phyloP scores from a whole-genome alignment of 2,888 invertebrate genomes.

The Leucophora obtusa region DNA sequence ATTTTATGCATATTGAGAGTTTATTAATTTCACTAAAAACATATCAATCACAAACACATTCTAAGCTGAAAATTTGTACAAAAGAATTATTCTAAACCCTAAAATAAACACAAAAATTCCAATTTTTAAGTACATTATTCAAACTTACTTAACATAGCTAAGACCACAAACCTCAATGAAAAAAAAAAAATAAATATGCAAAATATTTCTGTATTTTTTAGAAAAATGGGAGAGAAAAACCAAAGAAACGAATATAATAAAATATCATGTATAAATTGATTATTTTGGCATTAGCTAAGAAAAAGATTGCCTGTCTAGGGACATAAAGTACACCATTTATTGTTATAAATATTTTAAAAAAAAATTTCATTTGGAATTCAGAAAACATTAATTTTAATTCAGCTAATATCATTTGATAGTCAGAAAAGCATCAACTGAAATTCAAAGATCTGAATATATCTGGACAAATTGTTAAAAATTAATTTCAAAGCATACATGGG shows the following conservation, averaged over 20 bases:
- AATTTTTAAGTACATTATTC: neutral
- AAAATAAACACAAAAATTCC: constrained; percentile 4
- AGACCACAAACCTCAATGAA: neutral
- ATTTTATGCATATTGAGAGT: neutral
- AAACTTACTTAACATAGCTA: neutral
- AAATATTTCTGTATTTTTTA: neutral
- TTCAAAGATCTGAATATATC: too few species aligned
- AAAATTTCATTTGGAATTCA: too few species aligned
- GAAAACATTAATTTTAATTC: too few species aligned
- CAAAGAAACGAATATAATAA: neutral
- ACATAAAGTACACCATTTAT: too few species aligned
- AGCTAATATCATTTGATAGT: too few species aligned
- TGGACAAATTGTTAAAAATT: too few species aligned
- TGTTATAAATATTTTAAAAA: too few species aligned
- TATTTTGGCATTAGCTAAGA: constrained; percentile 6
- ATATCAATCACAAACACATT: constrained; percentile 6
- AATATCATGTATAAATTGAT: constrained; percentile 14
- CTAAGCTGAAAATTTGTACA: neutral
- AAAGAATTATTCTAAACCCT: neutral
- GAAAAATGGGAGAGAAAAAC: neutral
- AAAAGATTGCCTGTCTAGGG: neutral
- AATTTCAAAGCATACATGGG: too few species aligned
- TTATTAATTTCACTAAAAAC: constrained; percentile 4
- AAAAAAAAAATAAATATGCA: neutral
- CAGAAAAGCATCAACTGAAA: too few species aligned